Evolutionary conservation across 2,113 vertebrate genomes (phyloP), one percentile per base, ranked within the genome.

Genomic region (Prinia subflava): DNA sequence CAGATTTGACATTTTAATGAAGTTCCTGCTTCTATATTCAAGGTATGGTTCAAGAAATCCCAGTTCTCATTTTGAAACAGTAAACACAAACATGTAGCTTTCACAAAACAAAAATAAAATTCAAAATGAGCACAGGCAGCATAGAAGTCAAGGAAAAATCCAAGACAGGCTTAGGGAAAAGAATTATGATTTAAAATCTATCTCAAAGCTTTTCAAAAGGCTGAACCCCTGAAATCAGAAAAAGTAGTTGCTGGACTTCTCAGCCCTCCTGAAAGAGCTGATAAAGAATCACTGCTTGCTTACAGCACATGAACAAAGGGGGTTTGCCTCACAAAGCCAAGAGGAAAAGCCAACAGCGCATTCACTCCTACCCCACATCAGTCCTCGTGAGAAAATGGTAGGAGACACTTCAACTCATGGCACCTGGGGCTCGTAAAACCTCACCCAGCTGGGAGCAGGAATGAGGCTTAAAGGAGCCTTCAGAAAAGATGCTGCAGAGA

Each of bases 251-350:
- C 30, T 42, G 30, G 24, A 46, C 13, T 62, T 55, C 53, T 52
- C 46, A 59, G 25, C 7, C 24, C 17, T 55, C 9, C 47, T 57
- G 37, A n/a, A 52, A 30, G 6, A 74, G 21, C 23, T 35, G 21
- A 35, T 13, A 7, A 9, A 91, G 31, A 68, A 41, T 8, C 1
- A 0, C 42, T 25, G 4, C 10, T 46, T 78, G 13, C 11, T 59
- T 35, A 6, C 2, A 76, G 30, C 13, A 24, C 12, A 63, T 1
- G 0, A 6, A 42, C 6, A 80, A 69, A 70, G 5, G 0, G 1
- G 3, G 2, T 24, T 50, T 86, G 2, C 47, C 41, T 42, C 11
- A 57, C 21, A 78, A 78, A 89, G 6, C 20, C 33, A n/a, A 50
- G 35, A 37, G 42, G 9, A 82, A 85, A 80, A 65, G 24, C 11